Evolutionary conservation across 2,888 invertebrate species (phyloP), one percentile per base, ranked within the genome.

Genomic region (Tachina fera): DNA sequence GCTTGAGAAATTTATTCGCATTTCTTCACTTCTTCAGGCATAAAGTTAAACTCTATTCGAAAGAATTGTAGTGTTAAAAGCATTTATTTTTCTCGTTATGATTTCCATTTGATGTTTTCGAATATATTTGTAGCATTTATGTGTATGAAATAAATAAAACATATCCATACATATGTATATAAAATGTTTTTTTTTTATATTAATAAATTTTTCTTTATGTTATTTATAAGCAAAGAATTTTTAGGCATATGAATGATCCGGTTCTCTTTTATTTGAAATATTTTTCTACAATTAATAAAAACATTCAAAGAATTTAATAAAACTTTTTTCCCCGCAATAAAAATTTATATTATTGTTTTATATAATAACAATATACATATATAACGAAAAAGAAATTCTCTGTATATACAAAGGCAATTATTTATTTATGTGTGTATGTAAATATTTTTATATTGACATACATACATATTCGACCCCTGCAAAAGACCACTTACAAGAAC

Each of bases 291-390:
- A 78, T 78, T 76, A 76, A 68, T 68, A 72, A 80, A 78, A 60
- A 39, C 65, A 83, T 83, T 76, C 70, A 58, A 83, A 83, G 83
- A 83, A 86, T 86, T 86, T 86, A 83, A 83, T 83, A 86, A 80
- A 86, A 53, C 9, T 14, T 75, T 76, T 70, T 78, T 75, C 41
- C 31, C 31, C 47, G 16, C 43, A 70, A 78, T 47, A 70, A 76
- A 53, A 76, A 39, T 58, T 31, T 74, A 1, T 76, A 56, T 74
- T 78, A 61, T 78, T 85, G 14, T 63, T 77, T 47, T 53, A 68
- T 47, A 49, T 53, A 77, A 60, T 63, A 76, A 53, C n/a, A 74
- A 68, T 68, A 74, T 11, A 68, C 61, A 74, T 11, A 13, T 31
- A 31, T 31, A 31, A 31, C 6, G 6, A 31, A 9, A 9, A 53